Evolutionary conservation across 1,140 invertebrate genomes (phyloP).

Genomic region (Diorhabda carinulata): DNA sequence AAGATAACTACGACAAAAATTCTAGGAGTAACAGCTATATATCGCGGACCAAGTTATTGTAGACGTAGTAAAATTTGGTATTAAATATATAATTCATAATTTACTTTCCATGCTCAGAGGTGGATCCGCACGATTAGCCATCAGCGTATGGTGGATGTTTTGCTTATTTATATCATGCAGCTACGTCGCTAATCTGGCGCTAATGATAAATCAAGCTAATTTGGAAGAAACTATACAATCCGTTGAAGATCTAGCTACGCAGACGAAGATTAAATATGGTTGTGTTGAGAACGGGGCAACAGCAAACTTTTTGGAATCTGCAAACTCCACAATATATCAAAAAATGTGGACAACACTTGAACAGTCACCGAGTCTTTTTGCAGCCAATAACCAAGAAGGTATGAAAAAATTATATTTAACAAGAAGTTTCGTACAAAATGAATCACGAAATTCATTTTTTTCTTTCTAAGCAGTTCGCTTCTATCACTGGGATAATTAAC

Average conservation of each 20-base stretch:
- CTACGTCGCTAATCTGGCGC: conserved; percentile 94
- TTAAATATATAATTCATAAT: too few relatives aligned
- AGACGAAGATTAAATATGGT: conserved; percentile 77
- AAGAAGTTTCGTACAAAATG: too few relatives aligned
- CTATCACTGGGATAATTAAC: too few relatives aligned
- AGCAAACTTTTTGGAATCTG: conserved; percentile 65
- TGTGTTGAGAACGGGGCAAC: conserved; percentile 70
- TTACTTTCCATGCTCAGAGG: conserved; percentile 50
- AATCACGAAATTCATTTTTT: too few relatives aligned
- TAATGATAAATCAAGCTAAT: conserved; percentile 85
- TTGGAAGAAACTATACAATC: conserved; percentile 78
- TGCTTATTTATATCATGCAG: conserved; percentile 92
- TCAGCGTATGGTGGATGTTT: conserved; percentile 94
- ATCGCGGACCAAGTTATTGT: too few relatives aligned
- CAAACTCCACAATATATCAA: conserved; percentile 66
- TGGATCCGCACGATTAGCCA: conserved; percentile 71
- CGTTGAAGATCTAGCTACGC: conserved; percentile 84
- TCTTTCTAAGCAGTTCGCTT: too few relatives aligned
- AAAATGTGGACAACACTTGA: conserved; percentile 75
- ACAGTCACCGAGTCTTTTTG: conserved; percentile 75
- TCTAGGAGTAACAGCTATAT: too few relatives aligned
- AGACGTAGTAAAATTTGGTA: too few relatives aligned
- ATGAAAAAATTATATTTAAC: conserved; percentile 49
- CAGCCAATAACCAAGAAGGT: conserved; percentile 75
- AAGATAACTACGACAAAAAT: too few relatives aligned